Evolutionary conservation across 2,888 invertebrate species (phyloP), one percentile per base, ranked within the genome.

Genomic region (Julus scandinavius): DNA sequence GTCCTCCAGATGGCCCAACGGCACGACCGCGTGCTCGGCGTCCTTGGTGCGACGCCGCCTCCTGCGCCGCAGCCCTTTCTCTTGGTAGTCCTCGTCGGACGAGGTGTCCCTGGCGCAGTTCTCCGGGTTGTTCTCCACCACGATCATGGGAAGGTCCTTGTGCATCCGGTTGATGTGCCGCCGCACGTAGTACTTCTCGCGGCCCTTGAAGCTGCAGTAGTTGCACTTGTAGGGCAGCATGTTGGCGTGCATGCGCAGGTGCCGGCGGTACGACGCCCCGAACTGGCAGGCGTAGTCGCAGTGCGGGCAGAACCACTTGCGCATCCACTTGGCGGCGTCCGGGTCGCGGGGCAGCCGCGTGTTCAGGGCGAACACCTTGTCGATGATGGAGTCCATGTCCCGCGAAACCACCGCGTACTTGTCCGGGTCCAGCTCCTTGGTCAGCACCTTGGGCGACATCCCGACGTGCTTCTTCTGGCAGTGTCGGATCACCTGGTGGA

Each of bases 261-360:
- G 90, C 38, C 90, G 89, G 45, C 90, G 88, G 86, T 89, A 90
- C 13, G 90, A 90, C 1, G 90, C 90, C 20, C 90, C 90, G 49
- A 89, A 90, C 63, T 89, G 90, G 87, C 90, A 90, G 13, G 90
- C 90, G 20, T 90, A 90, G 20, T 90, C 90, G 87, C 90, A 90
- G 86, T 90, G 90, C 38, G 90, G 90, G 88, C 90, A 90, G 17
- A 87, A 89, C 89, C 90, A 90, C 86, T 90, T 90, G 13, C 90
- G 88, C 84, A 89, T 89, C 90, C 90, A 90, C 83, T 89, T 90
- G 7, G 87, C 84, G 17, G 88, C 87, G 87, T 90, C 89, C 11
- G 89, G 89, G 63, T 89, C 89, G 15, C 88, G 54, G 9, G 89
- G 89, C 41, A 89, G 88, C 4, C 89, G 88, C 40, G 89, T 86